These are phyloP conservation scores for Protula sp. DNA, from an alignment of 2,888 invertebrate genomes.

Conservation along the genomic window DNA sequence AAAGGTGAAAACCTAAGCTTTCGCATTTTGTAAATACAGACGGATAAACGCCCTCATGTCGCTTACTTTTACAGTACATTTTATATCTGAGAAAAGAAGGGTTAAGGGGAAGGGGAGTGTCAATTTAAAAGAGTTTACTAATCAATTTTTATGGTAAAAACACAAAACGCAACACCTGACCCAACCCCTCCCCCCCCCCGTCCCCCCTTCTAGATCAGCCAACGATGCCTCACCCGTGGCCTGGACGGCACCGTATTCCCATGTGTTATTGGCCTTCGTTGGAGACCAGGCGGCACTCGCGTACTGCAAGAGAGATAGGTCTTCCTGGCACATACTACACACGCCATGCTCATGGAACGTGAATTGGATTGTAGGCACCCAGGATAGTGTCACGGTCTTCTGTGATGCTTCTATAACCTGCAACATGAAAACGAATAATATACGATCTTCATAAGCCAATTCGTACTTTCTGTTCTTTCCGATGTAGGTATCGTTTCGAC, in stretches of 20 bases:
- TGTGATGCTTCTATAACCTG: constrained; percentile 20
- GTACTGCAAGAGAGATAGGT: not conserved
- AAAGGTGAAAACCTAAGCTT: too few relatives aligned
- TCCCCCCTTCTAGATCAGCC: not conserved
- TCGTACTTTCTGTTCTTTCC: too few relatives aligned
- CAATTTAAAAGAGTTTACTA: too few relatives aligned
- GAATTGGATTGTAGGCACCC: constrained; percentile 30
- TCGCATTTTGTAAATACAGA: too few relatives aligned
- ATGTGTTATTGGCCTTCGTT: not conserved
- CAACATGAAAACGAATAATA: too few relatives aligned
- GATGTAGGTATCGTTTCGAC: too few relatives aligned
- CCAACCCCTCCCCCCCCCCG: not conserved
- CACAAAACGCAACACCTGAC: not conserved
- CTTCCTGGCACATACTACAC: not conserved
- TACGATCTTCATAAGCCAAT: too few relatives aligned
- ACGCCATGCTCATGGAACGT: not conserved
- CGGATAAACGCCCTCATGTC: too few relatives aligned
- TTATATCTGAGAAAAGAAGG: too few relatives aligned
- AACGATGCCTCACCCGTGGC: not conserved
- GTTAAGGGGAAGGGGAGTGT: too few relatives aligned
- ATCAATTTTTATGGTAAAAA: too few relatives aligned
- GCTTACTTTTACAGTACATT: too few relatives aligned
- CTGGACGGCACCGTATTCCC: not conserved
- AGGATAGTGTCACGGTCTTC: constrained; percentile 28
- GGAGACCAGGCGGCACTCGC: not conserved